A percentile compares a stretch with the other conserved stretches of the same genome.
These are phyloP conservation scores for Lepidurus apus DNA, from an alignment of 1,140 invertebrate species.

Conservation along the genomic window DNA sequence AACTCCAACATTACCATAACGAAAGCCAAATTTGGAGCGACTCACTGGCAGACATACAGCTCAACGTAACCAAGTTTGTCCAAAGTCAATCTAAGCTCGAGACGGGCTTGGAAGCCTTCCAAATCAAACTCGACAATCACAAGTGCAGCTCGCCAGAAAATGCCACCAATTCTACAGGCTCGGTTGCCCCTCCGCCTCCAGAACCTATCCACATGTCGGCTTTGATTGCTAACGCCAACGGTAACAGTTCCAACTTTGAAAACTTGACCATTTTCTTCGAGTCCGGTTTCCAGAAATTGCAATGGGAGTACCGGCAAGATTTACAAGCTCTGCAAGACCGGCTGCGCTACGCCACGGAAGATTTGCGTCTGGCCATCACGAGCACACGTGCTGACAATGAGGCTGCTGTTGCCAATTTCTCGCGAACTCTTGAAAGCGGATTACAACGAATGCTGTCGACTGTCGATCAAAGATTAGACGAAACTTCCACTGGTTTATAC, in stretches of 20 bases:
- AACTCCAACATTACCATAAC: constrained; percentile 9
- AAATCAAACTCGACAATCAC: not conserved
- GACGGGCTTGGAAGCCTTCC: not conserved
- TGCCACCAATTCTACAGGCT: not conserved
- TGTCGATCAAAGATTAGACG: constrained; percentile 8
- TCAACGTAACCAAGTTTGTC: constrained; percentile 11
- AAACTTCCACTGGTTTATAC: constrained; percentile 23
- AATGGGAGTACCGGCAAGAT: not conserved
- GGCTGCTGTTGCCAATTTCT: constrained; percentile 27
- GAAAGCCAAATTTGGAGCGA: constrained; percentile 18
- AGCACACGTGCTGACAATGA: not conserved
- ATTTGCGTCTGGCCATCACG: constrained; percentile 1
- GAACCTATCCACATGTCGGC: not conserved
- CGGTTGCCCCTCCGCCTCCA: not conserved
- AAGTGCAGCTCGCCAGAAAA: not conserved
- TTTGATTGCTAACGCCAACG: not conserved
- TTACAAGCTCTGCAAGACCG: not conserved
- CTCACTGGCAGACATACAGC: not conserved
- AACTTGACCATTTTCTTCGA: not conserved
- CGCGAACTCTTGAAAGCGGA: not conserved
- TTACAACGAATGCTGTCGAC: not conserved
- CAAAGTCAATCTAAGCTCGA: constrained; percentile 2
- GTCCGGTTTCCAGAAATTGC: not conserved
- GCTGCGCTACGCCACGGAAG: constrained; percentile 2
- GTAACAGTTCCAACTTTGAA: not conserved